Base-by-base conservation (phyloP, 2,113 vertebrate genomes). In the Eublepharis macularius region DNA sequence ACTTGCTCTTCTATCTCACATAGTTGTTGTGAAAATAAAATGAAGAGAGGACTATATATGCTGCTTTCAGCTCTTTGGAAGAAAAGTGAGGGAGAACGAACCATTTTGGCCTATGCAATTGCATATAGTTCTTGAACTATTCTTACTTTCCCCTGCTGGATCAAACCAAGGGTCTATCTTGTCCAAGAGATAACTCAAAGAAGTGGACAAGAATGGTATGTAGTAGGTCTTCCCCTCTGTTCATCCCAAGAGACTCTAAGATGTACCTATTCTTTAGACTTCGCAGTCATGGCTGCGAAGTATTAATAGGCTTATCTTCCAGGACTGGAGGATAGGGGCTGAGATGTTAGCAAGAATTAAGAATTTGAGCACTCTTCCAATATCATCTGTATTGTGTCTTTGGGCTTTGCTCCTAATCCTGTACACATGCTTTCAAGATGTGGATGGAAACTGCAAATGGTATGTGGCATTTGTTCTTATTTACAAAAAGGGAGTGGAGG, bases 391-490 rank as follows among this genome's bases (percentile, higher is more conserved):
- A 1, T 68, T 26, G 16, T 1, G 13, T 43, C 74, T 69, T 41
- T 79, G 45, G 66, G 43, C n/a, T 69, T 7, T 2, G 78, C 51
- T 78, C 54, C 36, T 57, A 29, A 13, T 57, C 60, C 0, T 2
- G 87, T 63, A 17, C 36, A 14, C 41, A 2, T 1, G 26, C 74
- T 39, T 19, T 69, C 47, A 83, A 0, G 0, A 41, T 0, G 0
- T 1, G 80, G n/a, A 34, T 8, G 79, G 65, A 39, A 69, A 81
- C 3, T 54, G 51, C 43, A 17, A 76, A 36, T 85, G 81, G 69
- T 85, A 10, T 47, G 0, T 16, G 85, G 73, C 5, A 8, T 41
- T 86, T 72, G 86, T 5, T 32, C 82, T 84, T 84, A 68, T 77
- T 88, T 0, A 0, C 41, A 76, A 36, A 26, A 51, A 72, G 45